These are phyloP conservation scores for Alentia gelatinosa DNA, from an alignment of 2,888 invertebrate species.

Conservation along the genomic window DNA sequence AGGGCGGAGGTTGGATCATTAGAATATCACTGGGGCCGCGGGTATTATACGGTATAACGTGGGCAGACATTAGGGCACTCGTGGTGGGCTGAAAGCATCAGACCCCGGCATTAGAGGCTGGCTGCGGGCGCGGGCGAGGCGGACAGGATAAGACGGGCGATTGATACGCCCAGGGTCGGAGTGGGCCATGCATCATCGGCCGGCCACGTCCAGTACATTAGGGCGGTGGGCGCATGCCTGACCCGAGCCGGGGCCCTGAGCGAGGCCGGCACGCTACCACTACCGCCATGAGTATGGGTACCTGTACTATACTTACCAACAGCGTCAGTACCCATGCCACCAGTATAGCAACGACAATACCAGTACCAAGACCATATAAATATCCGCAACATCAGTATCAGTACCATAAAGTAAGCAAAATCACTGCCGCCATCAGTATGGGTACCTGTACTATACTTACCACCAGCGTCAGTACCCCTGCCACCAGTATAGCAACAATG, in stretches of 20 bases:
- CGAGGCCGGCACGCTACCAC: background rate
- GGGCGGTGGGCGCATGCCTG: background rate
- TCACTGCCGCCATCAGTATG: no score
- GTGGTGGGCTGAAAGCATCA: background rate
- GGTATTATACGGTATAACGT: slow-evolving; percentile 27
- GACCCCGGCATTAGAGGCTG: background rate
- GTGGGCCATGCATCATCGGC: slow-evolving; percentile 33
- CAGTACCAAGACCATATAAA: no score
- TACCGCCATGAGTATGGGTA: no score
- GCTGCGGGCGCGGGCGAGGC: background rate
- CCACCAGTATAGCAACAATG: no score
- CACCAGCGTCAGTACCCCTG: no score
- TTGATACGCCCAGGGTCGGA: slow-evolving; percentile 42
- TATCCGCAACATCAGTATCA: no score
- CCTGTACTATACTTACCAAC: no score
- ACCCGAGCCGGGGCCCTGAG: background rate
- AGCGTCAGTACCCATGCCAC: no score
- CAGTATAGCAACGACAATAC: no score
- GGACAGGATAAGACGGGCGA: slow-evolving; percentile 25
- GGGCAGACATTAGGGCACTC: slow-evolving; percentile 2
- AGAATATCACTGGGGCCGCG: slow-evolving; percentile 27
- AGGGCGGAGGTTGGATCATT: background rate
- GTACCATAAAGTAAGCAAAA: no score
- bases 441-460: no score
- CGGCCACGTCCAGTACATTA: slow-evolving; percentile 23